Base-by-base conservation (phyloP, 1,140 invertebrate genomes). In the Bathynomus jamesi region DNA sequence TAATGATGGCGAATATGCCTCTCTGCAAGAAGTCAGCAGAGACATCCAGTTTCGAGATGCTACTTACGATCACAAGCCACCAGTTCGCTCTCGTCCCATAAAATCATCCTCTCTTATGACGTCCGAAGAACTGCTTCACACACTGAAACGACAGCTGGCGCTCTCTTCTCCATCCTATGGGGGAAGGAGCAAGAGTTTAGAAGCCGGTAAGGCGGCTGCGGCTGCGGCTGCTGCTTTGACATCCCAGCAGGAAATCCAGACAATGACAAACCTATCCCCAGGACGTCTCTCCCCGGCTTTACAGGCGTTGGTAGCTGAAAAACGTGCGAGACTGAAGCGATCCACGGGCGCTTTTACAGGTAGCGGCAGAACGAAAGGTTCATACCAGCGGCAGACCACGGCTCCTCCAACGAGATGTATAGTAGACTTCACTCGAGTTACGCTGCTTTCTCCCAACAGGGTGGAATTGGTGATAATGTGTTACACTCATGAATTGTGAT, bases 321-420 rank as follows among this genome's bases (percentile, higher is more conserved):
- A 76, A 40, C 53, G 75, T 31, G 75, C 71, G 61, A 61, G 75
- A 24, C 70, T 76, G 31, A 76, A 76, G 65, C 69, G 75, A 46
- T 76, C 71, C 24, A 73, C 75, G 0, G 75, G 71, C 71, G 75
- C 71, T 27, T 76, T 76, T 71, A 70, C 75, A 76, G 75, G 75
- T 76, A 76, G 71, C 75, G 75, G 75, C 61, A 69, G 71, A 67
- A 61, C 71, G 66, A 70, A 71, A 27, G 71, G 71, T 65, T 67
- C 67, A 64, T 69, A 71, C 68, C 72, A 71, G 61, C 71, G 75
- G 28, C 71, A 72, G 69, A 65, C 72, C 71, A 73, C 75, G 63
- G 71, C 75, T 60, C 75, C 75, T 72, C 69, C 75, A 71, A 65
- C 75, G 75, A 76, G 75, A 76, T 76, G 75, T 73, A 76, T 71